These are phyloP conservation scores for Andrena praecox DNA, from an alignment of 2,888 invertebrate species.

Conservation along the genomic window DNA sequence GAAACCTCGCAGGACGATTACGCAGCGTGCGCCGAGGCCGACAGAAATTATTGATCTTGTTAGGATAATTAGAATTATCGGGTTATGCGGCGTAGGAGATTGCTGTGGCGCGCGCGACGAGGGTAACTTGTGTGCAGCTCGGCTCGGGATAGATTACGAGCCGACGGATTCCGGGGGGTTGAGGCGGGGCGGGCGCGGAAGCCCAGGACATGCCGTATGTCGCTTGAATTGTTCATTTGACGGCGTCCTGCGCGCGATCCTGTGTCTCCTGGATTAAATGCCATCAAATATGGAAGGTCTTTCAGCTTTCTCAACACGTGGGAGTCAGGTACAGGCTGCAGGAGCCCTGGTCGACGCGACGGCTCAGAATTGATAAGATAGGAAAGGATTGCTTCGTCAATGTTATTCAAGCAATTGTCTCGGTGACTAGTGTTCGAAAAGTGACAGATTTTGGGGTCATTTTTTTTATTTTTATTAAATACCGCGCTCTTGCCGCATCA, in stretches of 20 bases:
- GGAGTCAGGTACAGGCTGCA: not conserved
- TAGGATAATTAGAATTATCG: slow-evolving; percentile 80
- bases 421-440: too few relatives aligned
- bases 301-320: slow-evolving; percentile 29
- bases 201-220: slow-evolving; percentile 44
- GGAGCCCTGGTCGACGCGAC: not conserved
- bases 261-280: slow-evolving; percentile 27
- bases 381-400: not conserved
- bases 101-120: slow-evolving; percentile 57
- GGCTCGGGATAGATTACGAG: slow-evolving; percentile 72
- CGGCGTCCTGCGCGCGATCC: slow-evolving; percentile 9
- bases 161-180: slow-evolving; percentile 28
- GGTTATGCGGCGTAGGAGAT: slow-evolving; percentile 76
- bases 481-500: too few relatives aligned
- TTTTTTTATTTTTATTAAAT: too few relatives aligned
- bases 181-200: slow-evolving; percentile 40
- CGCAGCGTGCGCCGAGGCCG: slow-evolving; percentile 23
- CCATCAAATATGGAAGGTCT: slow-evolving; percentile 37
- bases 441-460: too few relatives aligned
- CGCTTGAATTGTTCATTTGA: slow-evolving; percentile 66
- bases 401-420: too few relatives aligned
- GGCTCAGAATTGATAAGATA: too few relatives aligned
- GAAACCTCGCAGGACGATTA: slow-evolving; percentile 50
- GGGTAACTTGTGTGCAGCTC: slow-evolving; percentile 70
- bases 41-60: slow-evolving; percentile 79